Percentiles rank a stretch among this genome's conserved stretches.
phyloP scores from a whole-genome alignment of 2,113 vertebrate species.

The Cariama cristata region DNA sequence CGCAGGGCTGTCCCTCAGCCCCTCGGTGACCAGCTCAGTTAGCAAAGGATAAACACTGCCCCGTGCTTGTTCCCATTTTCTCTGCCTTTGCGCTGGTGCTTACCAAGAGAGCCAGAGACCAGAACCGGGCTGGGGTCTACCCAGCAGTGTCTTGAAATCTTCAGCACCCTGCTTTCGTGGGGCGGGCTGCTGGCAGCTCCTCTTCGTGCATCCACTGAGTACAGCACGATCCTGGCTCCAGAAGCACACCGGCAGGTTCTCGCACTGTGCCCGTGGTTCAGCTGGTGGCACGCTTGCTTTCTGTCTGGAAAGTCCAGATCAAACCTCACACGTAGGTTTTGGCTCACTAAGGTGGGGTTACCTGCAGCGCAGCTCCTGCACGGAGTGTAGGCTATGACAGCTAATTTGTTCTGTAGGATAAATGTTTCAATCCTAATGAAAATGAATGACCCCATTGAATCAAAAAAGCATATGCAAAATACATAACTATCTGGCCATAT shows the following conservation, averaged over 20 bases:
- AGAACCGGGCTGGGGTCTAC: neutral
- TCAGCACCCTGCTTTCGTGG: neutral
- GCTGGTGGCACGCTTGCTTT: neutral
- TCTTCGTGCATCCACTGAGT: neutral
- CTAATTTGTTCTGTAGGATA: neutral
- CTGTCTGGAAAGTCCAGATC: neutral
- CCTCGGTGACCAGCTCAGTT: rapidly evolving
- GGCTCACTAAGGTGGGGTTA: neutral
- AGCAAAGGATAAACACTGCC: neutral
- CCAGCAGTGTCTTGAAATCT: neutral
- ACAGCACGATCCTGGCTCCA: too few species aligned
- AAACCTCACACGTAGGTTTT: too few species aligned
- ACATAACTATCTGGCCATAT: neutral
- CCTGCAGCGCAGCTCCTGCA: neutral
- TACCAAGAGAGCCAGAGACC: too few species aligned
- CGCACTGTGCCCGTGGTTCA: neutral
- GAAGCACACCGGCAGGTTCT: neutral
- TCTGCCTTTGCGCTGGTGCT: neutral
- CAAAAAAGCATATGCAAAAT: neutral
- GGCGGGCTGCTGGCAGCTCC: neutral
- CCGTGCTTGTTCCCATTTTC: neutral
- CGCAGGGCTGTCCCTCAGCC: rapidly evolving
- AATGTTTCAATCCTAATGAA: neutral
- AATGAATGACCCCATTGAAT: neutral
- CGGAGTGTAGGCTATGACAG: neutral